Base-by-base conservation (phyloP, 2,888 invertebrate genomes). In the Platynereis dumerilii region DNA sequence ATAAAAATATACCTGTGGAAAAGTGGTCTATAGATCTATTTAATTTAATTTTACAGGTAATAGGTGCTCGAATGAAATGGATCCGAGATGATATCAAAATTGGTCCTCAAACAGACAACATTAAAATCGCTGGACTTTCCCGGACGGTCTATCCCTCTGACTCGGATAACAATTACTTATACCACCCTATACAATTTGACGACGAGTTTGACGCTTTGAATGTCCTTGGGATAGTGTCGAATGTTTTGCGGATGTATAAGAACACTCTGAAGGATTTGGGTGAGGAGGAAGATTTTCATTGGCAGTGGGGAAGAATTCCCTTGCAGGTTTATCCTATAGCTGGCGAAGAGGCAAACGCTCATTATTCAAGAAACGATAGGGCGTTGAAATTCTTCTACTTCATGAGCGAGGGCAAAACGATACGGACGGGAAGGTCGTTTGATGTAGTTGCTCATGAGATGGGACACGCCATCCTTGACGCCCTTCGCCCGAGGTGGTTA, bases 381-480 rank as follows among this genome's bases (percentile, higher is more conserved):
- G 61, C 61, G 24, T 54, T 61, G 17, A 52, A 53, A 17, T 61
- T 61, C 42, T 61, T 54, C 54, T 39, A 34, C 34, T 61, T 52
- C 55, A n/a, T 28, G n/a, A 24, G 39, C 7, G 52, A 60, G 27
- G 42, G 55, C 26, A 55, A 55, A 24, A 24, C n/a, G 15, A 7
- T 54, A 10, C 54, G 54, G 26, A 34, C 54, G 10, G 48, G 39
- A 24, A 53, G 61, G 39, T 54, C 61, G 3, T 61, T 48, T 28
- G 61, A 61, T 34, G 42, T 61, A 3, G 61, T 61, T 1, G 61
- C 61, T 2, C 61, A 61, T 34, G 61, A 61, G 26, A 42, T 54
- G 24, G 61, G 61, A 2, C 61, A 61, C 22, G 61, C 61, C n/a
- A 42, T 61, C 7, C 26, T 61, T 3, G 61, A 61, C 34, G 28